phyloP scores from a whole-genome alignment of 2,888 invertebrate genomes.

The Tinea trinotella region DNA sequence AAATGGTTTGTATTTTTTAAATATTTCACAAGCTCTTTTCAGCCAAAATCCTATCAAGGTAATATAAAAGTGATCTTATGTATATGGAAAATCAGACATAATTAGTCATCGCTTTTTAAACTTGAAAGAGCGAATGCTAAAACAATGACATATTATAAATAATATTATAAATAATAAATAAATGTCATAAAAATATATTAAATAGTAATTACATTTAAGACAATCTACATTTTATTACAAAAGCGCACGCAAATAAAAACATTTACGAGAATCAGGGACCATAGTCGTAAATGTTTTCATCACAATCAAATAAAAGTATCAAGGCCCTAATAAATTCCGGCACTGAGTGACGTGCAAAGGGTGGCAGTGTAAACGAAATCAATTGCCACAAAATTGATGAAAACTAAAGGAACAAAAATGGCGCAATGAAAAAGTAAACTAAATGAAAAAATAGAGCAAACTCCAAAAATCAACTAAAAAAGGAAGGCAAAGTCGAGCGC shows the following conservation, averaged over 20 bases:
- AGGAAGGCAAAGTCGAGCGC: background rate
- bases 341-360: background rate
- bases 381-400: constrained; percentile 12
- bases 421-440: background rate
- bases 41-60: too few relatives aligned
- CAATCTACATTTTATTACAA: constrained; percentile 1
- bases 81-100: too few relatives aligned
- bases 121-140: too few relatives aligned
- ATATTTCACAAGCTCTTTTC: too few relatives aligned
- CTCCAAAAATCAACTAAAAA: background rate
- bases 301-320: constrained; percentile 6
- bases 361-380: constrained; percentile 14
- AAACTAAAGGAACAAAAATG: constrained; percentile 1
- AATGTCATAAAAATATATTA: too few relatives aligned
- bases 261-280: background rate
- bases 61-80: too few relatives aligned
- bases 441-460: background rate
- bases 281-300: constrained; percentile 12
- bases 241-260: constrained; percentile 2
- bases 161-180: too few relatives aligned
- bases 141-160: too few relatives aligned
- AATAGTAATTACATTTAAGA: too few relatives aligned
- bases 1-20: too few relatives aligned
- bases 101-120: too few relatives aligned
- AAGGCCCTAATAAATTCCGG: background rate